Evolutionary conservation across 2,797 vertebrate species (phyloP), one percentile per base, ranked within the genome.

Genomic region (Dromococcyx pavoninus): DNA sequence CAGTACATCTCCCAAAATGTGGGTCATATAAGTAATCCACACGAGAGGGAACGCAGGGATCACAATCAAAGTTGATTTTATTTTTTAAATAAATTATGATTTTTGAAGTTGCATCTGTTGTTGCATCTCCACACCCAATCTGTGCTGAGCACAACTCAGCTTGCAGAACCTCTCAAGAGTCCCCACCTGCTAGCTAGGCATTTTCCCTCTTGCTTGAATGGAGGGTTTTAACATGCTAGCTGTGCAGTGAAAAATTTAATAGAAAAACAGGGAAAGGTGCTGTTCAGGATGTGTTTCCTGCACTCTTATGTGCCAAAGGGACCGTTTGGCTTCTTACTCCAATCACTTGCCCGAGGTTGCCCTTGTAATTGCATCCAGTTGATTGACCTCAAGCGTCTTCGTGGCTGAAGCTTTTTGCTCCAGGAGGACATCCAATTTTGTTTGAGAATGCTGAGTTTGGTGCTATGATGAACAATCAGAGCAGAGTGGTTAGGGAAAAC

Each of bases 41-140:
- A 8, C 15, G n/a, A 37, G 60, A 75, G n/a, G 37, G 60, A 75
- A 50, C 0, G 57, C 60, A 43, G 48, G 51, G 28, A 77, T 27
- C n/a, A 28, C 8, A 54, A 66, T 35, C 22, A 39, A 56, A 73
- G 54, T 8, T 43, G 7, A 6, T 37, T 56, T 64, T 37, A 4
- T 22, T 64, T 79, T 88, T 51, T 33, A 7, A 46, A 46, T 46
- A 22, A 46, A 22, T 22, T 17, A 46, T 46, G 18, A 12, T 23
- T 80, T 72, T 13, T 54, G 7, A 48, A 53, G 61, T 70, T 76
- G 58, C 28, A 16, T 54, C 13, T 62, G 16, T 57, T 83, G 50
- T 56, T n/a, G n/a, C n/a, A n/a, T n/a, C 11, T 77, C 27, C 0
- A 0, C 57, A n/a, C 24, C 10, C 8, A 75, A 60, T 67, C 71